Percentiles rank a stretch among this genome's conserved stretches.
Evolutionary conservation across 2,797 vertebrate genomes (phyloP).

Genomic region (Acanthornis magna): DNA sequence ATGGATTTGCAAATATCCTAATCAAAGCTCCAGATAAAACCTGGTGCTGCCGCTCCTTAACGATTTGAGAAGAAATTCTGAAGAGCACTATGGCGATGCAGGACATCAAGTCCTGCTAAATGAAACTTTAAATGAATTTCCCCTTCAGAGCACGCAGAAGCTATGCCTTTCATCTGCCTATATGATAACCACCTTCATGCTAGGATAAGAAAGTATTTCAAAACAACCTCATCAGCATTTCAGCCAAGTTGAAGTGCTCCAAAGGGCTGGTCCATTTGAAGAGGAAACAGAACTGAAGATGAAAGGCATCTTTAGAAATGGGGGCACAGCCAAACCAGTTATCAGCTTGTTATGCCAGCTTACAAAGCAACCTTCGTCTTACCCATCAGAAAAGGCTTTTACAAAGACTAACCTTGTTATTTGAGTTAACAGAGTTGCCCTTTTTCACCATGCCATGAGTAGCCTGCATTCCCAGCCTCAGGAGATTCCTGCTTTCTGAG

Average conservation of each 20-base stretch:
- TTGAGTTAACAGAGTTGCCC: neutral
- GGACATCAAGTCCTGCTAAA: slow-evolving; percentile 5
- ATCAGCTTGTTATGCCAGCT: neutral
- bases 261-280: neutral
- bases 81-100: neutral
- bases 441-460: neutral
- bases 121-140: neutral
- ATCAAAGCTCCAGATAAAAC: neutral
- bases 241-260: neutral
- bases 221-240: neutral
- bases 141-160: neutral
- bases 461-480: neutral
- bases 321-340: neutral
- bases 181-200: neutral
- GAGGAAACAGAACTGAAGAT: neutral
- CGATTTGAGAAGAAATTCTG: neutral
- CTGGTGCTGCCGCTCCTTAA: neutral
- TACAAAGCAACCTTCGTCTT: neutral
- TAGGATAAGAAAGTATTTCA: neutral
- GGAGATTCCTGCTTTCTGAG: neutral
- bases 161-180: neutral
- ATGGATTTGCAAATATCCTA: neutral
- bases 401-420: neutral
- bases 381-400: neutral
- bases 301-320: neutral